These are phyloP conservation scores for Arothron firmamentum DNA, from an alignment of 2,113 vertebrate genomes.

Conservation along the genomic window DNA sequence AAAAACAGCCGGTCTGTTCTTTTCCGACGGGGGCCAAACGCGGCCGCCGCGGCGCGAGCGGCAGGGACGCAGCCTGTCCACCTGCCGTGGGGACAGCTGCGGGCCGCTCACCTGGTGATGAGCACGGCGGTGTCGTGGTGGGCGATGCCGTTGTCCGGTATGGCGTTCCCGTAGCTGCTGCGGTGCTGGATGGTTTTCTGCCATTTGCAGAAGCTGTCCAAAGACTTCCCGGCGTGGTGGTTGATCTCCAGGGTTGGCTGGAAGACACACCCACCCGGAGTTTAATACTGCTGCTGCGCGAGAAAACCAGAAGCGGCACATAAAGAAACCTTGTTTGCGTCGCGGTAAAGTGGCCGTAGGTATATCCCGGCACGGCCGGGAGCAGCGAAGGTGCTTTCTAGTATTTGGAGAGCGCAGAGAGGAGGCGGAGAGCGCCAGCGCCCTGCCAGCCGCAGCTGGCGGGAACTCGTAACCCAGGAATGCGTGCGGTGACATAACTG, in stretches of 20 bases:
- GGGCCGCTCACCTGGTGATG: slow-evolving; percentile 85
- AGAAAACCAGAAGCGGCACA: too few species aligned
- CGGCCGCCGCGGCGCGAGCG: too few species aligned
- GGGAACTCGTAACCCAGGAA: slow-evolving; percentile 68
- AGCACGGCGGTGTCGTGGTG: slow-evolving; percentile 96
- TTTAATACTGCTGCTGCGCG: not conserved
- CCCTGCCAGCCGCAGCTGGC: slow-evolving; percentile 64
- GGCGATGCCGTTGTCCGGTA: slow-evolving; percentile 94
- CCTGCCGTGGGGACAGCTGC: not conserved
- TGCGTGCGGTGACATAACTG: slow-evolving; percentile 71
- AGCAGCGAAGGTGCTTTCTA: slow-evolving; percentile 29
- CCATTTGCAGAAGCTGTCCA: slow-evolving; percentile 99
- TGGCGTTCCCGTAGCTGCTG: slow-evolving; percentile 90
- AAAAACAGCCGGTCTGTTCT: slow-evolving; percentile 18
- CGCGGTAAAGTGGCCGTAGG: too few species aligned
- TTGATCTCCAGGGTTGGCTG: slow-evolving; percentile 96
- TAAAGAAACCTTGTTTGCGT: too few species aligned
- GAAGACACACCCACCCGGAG: not conserved
- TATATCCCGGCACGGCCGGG: not conserved
- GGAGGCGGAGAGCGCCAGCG: slow-evolving; percentile 47
- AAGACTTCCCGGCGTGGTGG: slow-evolving; percentile 94
- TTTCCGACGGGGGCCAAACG: slow-evolving; percentile 7
- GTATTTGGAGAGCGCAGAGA: slow-evolving; percentile 34
- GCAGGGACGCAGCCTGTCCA: too few species aligned
- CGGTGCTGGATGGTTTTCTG: slow-evolving; percentile 95